phyloP scores from a whole-genome alignment of 1,140 invertebrate genomes.

The Scaptomyza graminum region DNA sequence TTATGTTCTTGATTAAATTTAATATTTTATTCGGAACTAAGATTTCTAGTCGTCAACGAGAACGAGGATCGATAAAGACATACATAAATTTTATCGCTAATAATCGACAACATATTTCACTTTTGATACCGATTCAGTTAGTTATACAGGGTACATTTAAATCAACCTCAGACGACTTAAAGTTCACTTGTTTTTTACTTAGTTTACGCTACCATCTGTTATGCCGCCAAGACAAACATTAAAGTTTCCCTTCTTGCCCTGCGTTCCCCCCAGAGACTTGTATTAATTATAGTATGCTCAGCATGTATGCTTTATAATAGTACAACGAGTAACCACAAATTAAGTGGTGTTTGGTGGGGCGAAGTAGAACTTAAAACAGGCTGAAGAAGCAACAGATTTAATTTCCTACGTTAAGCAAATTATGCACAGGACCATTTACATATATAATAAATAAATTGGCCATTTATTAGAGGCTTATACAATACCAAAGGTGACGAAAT shows the following conservation, averaged over 20 bases:
- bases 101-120: background rate
- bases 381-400: conserved; percentile 1
- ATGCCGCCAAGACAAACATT: conserved; percentile 1
- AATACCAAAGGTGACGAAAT: no score
- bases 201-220: background rate
- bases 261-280: background rate
- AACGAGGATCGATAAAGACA: no score
- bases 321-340: background rate
- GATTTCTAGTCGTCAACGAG: no score
- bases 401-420: no score
- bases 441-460: no score
- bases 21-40: no score
- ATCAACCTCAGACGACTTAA: background rate
- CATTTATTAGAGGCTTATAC: no score
- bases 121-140: no score
- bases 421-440: no score
- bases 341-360: background rate
- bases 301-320: background rate
- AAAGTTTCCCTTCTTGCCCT: background rate
- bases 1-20: no score
- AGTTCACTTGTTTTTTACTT: background rate
- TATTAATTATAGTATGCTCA: background rate
- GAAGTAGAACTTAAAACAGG: background rate
- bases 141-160: background rate
- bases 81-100: no score